Base-by-base conservation (phyloP, 1,140 invertebrate species). In the Anthonomus grandis region DNA sequence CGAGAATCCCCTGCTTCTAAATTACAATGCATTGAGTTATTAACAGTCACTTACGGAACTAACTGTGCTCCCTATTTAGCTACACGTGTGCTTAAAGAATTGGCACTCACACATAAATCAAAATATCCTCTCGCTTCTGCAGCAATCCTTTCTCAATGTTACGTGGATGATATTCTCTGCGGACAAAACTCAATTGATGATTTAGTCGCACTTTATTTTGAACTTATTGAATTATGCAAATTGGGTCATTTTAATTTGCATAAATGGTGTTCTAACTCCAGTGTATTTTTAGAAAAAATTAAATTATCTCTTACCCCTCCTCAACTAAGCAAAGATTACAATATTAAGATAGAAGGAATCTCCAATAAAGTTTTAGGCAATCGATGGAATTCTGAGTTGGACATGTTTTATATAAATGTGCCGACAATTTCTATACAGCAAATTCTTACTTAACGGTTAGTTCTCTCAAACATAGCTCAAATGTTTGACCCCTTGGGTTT, bases 401-500 rank as follows among this genome's bases (percentile, higher is more conserved):
- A n/a, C n/a, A n/a, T n/a, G n/a, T n/a, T n/a, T n/a, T n/a, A n/a
- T n/a, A n/a, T n/a, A n/a, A n/a, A n/a, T n/a, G n/a, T n/a, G n/a
- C n/a, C n/a, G n/a, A n/a, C n/a, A n/a, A n/a, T n/a, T n/a, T n/a
- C n/a, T n/a, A n/a, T n/a, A n/a, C 6, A 31, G 27, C 27, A n/a
- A n/a, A n/a, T 41, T 41, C 38, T 21, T 19, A 45, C 42, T 19
- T 19, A 45, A n/a, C 17, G 36, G 17, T 17, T 13, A 21, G 47
- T 66, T 23, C 23, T 61, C 9, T 56, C 47, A 3, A 49, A 52
- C 25, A 62, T 68, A 38, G 54, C 59, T 3, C 49, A 49, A 34
- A 51, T 63, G 25, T 67, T 60, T 56, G 65, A 65, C 27, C 63
- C 65, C n/a, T 18, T 63, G 36, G 63, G 65, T 1, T 58, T 61